Percentiles rank a stretch among this genome's conserved stretches.
phyloP scores from a whole-genome alignment of 2,888 invertebrate species.

The Vandiemenella viatica region DNA sequence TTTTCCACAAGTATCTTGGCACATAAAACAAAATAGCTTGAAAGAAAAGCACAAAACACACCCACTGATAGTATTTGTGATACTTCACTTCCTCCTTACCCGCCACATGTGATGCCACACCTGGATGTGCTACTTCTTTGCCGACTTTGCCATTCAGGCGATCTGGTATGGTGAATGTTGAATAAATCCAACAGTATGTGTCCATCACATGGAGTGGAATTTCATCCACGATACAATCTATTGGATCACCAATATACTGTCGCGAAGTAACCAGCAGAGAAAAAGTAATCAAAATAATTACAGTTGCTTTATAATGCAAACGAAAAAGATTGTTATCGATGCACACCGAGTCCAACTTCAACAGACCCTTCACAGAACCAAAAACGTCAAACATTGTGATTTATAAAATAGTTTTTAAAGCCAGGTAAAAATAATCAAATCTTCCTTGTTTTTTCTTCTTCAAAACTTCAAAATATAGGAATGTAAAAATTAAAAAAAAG shows the following conservation, averaged over 20 bases:
- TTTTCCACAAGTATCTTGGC: constrained; percentile 73
- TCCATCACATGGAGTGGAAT: constrained; percentile 78
- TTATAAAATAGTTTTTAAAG: too few relatives aligned
- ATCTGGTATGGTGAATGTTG: constrained; percentile 80
- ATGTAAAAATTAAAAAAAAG: too few relatives aligned
- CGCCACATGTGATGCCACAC: constrained; percentile 60
- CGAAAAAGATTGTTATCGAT: constrained; percentile 91
- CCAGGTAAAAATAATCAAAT: too few relatives aligned
- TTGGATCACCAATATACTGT: constrained; percentile 93
- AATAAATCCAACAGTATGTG: constrained; percentile 32
- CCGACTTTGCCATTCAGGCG: constrained; percentile 61
- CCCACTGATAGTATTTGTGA: constrained; percentile 93
- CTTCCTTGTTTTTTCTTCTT: too few relatives aligned
- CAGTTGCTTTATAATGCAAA: constrained; percentile 84
- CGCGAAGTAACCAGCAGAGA: constrained; percentile 82
- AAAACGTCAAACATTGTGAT: constrained; percentile 81
- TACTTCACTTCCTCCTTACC: constrained; percentile 76
- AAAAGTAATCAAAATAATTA: constrained; percentile 78
- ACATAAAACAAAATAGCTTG: constrained; percentile 71
- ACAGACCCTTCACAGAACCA: constrained; percentile 81
- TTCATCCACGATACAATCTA: constrained; percentile 85
- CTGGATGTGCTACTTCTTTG: constrained; percentile 66
- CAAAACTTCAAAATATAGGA: too few relatives aligned
- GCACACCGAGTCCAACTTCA: constrained; percentile 78
- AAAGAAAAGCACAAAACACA: constrained; percentile 68